Conservation (phyloP, 2,797 vertebrate genomes). For the Basileuterus tristriatus region DNA sequence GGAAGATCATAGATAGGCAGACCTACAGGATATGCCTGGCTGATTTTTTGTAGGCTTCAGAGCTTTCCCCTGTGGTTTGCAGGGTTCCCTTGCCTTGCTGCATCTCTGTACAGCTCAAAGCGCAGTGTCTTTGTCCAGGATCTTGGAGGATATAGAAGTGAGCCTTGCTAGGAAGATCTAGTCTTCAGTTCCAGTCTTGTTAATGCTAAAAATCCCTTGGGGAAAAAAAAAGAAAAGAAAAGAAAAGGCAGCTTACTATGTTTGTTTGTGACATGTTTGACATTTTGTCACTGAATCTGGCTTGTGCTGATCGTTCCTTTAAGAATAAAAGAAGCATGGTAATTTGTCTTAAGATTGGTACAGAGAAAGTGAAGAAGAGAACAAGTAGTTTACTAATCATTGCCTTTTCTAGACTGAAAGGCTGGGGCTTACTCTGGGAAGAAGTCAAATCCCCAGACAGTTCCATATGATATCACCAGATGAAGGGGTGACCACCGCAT, state of each 20-base stretch:
- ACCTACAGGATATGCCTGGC: not conserved
- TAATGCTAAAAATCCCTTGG: not conserved
- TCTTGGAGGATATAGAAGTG: not conserved
- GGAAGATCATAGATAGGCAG: not conserved
- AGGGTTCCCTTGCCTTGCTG: not conserved
- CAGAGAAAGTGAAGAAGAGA: not conserved
- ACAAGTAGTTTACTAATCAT: not conserved
- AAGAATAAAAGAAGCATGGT: not conserved
- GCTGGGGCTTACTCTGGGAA: not conserved
- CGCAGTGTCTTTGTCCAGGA: accelerated
- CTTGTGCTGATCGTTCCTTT: not conserved
- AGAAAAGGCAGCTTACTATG: not conserved
- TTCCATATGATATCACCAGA: not conserved
- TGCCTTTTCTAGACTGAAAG: not conserved
- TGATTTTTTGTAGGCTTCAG: not conserved
- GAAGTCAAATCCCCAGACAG: not conserved
- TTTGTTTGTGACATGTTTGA: not conserved
- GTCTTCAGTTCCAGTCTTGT: not conserved
- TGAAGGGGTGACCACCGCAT: not conserved
- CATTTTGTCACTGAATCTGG: accelerated
- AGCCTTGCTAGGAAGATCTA: not conserved
- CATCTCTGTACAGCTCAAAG: not conserved
- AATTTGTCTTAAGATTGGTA: not conserved
- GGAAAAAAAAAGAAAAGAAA: not conserved
- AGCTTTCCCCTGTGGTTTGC: not conserved